A percentile compares a stretch with the other conserved stretches of the same genome.
phyloP scores from a whole-genome alignment of 23 tunicate genomes.

The Oikopleura dioica region DNA sequence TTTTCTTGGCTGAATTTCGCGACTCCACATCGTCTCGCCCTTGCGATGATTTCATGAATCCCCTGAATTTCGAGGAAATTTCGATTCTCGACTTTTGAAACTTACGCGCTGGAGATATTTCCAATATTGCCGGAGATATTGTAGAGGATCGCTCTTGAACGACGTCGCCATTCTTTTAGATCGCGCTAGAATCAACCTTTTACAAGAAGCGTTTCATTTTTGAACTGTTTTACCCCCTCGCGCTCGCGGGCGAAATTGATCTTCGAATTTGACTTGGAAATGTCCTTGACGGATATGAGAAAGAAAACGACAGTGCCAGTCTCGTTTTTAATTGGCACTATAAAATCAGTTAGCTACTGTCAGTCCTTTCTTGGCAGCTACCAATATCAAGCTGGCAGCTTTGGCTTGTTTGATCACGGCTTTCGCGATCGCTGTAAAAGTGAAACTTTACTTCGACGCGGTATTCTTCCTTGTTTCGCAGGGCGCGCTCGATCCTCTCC shows the following conservation, averaged over 20 bases:
- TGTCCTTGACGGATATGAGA: constrained; percentile 12
- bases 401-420: too few relatives aligned
- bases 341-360: neutral
- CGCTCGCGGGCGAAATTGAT: too few relatives aligned
- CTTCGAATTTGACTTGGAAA: neutral
- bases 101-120: neutral
- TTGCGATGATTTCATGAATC: too few relatives aligned
- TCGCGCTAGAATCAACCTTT: neutral
- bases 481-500: neutral
- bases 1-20: neutral
- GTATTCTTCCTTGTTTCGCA: constrained; percentile 6
- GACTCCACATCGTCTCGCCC: neutral
- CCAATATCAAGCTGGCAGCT: constrained; percentile 11
- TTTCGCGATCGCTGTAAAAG: neutral
- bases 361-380: neutral
- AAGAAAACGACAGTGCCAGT: constrained; percentile 6
- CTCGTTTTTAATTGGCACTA: constrained; percentile 11
- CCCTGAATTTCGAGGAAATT: too few relatives aligned
- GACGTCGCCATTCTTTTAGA: neutral
- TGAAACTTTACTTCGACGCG: constrained; percentile 2
- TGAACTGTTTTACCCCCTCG: too few relatives aligned
- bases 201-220: neutral
- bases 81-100: too few relatives aligned
- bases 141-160: neutral
- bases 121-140: constrained; percentile 14